Base-by-base conservation (phyloP, 2,797 vertebrate species). In the Miichthys miiuy region DNA sequence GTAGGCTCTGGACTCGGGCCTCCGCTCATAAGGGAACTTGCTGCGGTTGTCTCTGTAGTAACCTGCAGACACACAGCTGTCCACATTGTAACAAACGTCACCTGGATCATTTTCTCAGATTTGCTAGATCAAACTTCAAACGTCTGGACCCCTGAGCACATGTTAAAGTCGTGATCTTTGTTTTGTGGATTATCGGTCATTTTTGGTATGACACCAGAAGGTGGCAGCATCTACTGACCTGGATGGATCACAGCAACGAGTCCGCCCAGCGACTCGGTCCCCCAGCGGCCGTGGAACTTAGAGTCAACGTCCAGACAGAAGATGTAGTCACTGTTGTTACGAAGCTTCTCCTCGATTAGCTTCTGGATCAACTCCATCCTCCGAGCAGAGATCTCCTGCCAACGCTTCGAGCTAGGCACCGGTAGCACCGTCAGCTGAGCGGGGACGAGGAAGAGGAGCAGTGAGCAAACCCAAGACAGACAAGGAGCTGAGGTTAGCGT, bases 371-470 rank as follows among this genome's bases (percentile, higher is more conserved):
- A 51, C 77, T 95, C 92, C 96, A 96, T 95, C 75, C 94, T 82
- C 6, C 85, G 72, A 67, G 86, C 81, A 6, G 94, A 94, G 74
- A 96, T 92, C 84, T 96, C 95, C 82, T 96, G 95, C 96, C 96
- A 96, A 65, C 85, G 87, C 1, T 78, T 72, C 0, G 80, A 80
- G 47, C 74, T 66, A 0, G 88, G 88, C 9, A 91, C 84, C 0
- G 13, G 46, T 0, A 10, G 5, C 12, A 91, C 86, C 0, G 1
- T 79, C 23, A 92, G 2, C 86, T 88, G 72, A 3, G 54, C 12
- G 9, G 25, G 16, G 13, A 23, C 25, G 27, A 38, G 42, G 41
- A 30, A 23, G 50, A 21, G 3, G 25, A 44, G 42, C 13, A 44
- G 13, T 44, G 42, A 14, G 13, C 7, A 38, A 38, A 8, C 8